Percentiles rank a stretch among this genome's conserved stretches.
Evolutionary conservation across 2,888 invertebrate genomes (phyloP).

Genomic region (Hirtodrosophila histrioides): DNA sequence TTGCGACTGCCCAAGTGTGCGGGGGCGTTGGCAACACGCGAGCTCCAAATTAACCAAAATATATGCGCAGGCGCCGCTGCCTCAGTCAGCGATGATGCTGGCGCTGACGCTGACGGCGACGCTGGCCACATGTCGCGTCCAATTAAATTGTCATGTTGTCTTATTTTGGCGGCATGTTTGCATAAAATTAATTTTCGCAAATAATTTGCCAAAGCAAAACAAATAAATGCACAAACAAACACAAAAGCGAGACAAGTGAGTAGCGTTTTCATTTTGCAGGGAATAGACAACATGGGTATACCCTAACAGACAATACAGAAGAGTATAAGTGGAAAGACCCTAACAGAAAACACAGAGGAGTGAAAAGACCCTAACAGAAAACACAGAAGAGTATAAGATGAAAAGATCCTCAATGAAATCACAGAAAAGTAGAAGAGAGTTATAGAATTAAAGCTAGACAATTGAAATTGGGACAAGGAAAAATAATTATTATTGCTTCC

Average conservation of each 20-base stretch:
- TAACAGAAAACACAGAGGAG: no score
- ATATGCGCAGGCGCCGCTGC: slow-evolving; percentile 70
- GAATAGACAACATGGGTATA: slow-evolving; percentile 7
- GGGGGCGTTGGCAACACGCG: slow-evolving; percentile 72
- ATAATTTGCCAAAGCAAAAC: slow-evolving; percentile 76
- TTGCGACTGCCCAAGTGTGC: slow-evolving; percentile 28
- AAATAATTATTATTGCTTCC: no score
- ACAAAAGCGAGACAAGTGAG: slow-evolving; percentile 46
- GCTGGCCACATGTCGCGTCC: slow-evolving; percentile 76
- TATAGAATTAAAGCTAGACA: no score
- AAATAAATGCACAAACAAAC: slow-evolving; percentile 55
- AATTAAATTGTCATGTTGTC: slow-evolving; percentile 81
- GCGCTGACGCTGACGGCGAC: slow-evolving; percentile 11
- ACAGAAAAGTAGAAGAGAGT: no score
- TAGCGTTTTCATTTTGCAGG: slow-evolving; percentile 1
- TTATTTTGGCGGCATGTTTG: slow-evolving; percentile 79
- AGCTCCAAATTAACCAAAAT: slow-evolving; percentile 71
- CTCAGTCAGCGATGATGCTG: slow-evolving; percentile 14
- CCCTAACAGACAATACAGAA: slow-evolving; percentile 11
- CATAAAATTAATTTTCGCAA: slow-evolving; percentile 80
- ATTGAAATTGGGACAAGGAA: no score
- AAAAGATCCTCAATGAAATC: no score
- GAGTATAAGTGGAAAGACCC: not conserved
- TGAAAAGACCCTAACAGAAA: slow-evolving; percentile 29
- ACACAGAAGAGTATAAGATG: not conserved